Conservation (phyloP, 1,140 invertebrate genomes). For the Zophobas atratus region DNA sequence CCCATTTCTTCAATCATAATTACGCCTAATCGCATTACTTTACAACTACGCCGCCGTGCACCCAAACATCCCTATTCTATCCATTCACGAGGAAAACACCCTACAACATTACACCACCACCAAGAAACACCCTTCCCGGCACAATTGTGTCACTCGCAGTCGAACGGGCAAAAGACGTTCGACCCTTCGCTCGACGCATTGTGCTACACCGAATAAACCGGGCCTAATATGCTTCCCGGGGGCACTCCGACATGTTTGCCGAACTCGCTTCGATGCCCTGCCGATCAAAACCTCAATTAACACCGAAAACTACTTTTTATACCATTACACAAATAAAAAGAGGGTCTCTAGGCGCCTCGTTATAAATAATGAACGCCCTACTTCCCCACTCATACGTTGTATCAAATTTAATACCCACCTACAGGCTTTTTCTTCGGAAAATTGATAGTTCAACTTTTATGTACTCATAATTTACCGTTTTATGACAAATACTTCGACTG, state of each 20-base stretch:
- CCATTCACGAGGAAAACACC: constrained; percentile 17
- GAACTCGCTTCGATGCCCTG: neutral
- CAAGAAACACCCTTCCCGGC: constrained; percentile 29
- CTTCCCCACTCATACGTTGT: too few relatives aligned
- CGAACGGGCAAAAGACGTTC: constrained; percentile 30
- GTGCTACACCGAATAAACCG: constrained; percentile 5
- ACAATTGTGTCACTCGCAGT: constrained; percentile 39
- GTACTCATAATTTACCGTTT: too few relatives aligned
- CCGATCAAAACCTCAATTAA: too few relatives aligned
- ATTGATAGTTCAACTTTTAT: too few relatives aligned
- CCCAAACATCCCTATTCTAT: constrained; percentile 13
- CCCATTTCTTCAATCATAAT: constrained; percentile 22
- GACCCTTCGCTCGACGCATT: constrained; percentile 9
- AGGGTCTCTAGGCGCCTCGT: too few relatives aligned
- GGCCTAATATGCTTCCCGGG: neutral
- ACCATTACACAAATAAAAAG: too few relatives aligned
- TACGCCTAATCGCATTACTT: constrained; percentile 25
- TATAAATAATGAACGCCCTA: too few relatives aligned
- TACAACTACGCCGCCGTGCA: neutral
- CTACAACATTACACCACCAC: constrained; percentile 1
- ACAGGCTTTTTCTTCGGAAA: too few relatives aligned
- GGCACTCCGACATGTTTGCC: constrained; percentile 14
- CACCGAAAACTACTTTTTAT: too few relatives aligned
- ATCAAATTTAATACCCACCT: too few relatives aligned
- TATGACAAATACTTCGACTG: too few relatives aligned